These are phyloP conservation scores for Drosophila micromelanica DNA, from an alignment of 1,140 invertebrate species.

Conservation along the genomic window DNA sequence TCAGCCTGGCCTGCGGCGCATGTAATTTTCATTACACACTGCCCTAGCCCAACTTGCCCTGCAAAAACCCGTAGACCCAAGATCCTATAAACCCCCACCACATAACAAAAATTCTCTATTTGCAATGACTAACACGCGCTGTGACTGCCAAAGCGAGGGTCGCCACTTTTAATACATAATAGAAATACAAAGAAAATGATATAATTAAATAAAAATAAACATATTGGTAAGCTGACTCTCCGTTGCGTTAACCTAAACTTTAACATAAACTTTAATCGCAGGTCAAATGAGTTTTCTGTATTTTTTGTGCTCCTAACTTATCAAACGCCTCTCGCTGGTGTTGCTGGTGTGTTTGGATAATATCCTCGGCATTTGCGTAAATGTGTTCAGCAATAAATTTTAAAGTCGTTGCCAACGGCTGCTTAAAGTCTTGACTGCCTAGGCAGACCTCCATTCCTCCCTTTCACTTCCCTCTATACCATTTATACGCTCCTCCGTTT, in stretches of 20 bases:
- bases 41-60: constrained; percentile 31
- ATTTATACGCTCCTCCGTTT: no score
- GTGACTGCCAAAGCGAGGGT: constrained; percentile 20
- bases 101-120: constrained; percentile 21
- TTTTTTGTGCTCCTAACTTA: neutral
- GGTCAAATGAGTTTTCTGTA: neutral
- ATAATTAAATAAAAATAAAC: neutral
- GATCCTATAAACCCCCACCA: constrained; percentile 2
- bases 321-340: constrained; percentile 7
- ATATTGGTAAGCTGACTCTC: no score
- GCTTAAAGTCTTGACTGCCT: constrained; percentile 60
- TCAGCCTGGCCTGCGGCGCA: constrained; percentile 32
- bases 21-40: constrained; percentile 73
- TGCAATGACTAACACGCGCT: constrained; percentile 41
- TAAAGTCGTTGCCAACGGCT: constrained; percentile 72
- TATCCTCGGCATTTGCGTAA: constrained; percentile 39
- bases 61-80: constrained; percentile 13
- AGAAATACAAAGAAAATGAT: neutral
- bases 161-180: neutral
- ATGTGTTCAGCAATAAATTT: constrained; percentile 69
- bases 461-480: no score
- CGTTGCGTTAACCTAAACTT: neutral
- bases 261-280: neutral
- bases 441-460: neutral
- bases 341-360: constrained; percentile 9